Percentiles rank a stretch among this genome's conserved stretches.
These are phyloP conservation scores for Arothron firmamentum DNA, from an alignment of 2,113 vertebrate species.

Conservation along the genomic window DNA sequence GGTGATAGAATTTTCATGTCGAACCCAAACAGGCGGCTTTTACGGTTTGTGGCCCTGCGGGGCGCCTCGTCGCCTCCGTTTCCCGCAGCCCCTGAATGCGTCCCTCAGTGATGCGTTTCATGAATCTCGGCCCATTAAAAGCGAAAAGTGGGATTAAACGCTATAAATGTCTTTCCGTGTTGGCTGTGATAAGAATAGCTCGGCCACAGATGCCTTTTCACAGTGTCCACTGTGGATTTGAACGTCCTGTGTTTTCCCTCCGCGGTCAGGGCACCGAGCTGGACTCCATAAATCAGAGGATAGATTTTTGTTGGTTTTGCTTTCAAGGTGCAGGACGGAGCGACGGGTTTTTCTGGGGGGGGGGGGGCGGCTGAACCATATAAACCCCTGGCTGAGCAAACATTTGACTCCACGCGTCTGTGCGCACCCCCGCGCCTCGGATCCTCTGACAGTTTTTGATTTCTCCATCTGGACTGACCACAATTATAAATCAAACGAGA, in stretches of 20 bases:
- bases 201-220: constrained; percentile 76
- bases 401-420: constrained; percentile 55
- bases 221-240: constrained; percentile 62
- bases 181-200: constrained; percentile 74
- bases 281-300: constrained; percentile 77
- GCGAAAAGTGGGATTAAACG: constrained; percentile 51
- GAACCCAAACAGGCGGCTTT: no score
- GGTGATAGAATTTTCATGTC: no score
- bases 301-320: constrained; percentile 70
- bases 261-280: constrained; percentile 68
- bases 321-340: constrained; percentile 66
- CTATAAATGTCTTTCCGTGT: constrained; percentile 59
- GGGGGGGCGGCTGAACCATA: constrained; percentile 42
- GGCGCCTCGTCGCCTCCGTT: background rate
- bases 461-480: background rate
- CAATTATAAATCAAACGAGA: background rate
- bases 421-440: constrained; percentile 47
- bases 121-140: constrained; percentile 35
- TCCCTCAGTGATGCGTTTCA: constrained; percentile 41
- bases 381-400: constrained; percentile 75
- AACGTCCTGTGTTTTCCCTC: constrained; percentile 63
- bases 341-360: constrained; percentile 61
- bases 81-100: constrained; percentile 34
- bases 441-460: no score
- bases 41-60: background rate